These are phyloP conservation scores for Bujurquina vittata DNA, from an alignment of 2,113 vertebrate species.

Conservation along the genomic window DNA sequence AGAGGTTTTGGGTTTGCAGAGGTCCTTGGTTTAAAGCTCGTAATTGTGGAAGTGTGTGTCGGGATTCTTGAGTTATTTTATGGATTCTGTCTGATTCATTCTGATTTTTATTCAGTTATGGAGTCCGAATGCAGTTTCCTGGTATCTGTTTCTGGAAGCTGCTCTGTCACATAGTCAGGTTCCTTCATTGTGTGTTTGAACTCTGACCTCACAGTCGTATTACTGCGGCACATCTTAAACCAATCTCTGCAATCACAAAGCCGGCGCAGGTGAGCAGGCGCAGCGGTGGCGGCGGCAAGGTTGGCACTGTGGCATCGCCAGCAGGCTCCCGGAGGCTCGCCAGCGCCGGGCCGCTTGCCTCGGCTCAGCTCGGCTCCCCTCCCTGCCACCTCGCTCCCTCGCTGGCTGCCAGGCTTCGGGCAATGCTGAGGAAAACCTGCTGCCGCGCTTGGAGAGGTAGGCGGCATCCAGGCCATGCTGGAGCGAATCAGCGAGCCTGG, in stretches of 20 bases:
- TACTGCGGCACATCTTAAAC: conserved; percentile 36
- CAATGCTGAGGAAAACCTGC: conserved; percentile 22
- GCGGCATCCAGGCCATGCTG: conserved; percentile 18
- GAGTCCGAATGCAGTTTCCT: not conserved
- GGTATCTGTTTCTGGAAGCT: not conserved
- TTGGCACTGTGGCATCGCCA: conserved; percentile 35
- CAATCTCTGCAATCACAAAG: conserved; percentile 25
- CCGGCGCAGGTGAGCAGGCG: not conserved
- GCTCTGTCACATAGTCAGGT: not conserved
- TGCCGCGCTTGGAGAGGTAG: conserved; percentile 30
- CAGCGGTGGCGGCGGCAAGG: not conserved
- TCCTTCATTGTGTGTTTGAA: not conserved
- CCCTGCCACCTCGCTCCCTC: conserved; percentile 3
- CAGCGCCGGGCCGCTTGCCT: conserved; percentile 22
- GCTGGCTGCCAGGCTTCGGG: conserved; percentile 36
- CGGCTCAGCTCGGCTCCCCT: not conserved
- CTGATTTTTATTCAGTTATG: not conserved
- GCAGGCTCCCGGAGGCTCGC: conserved; percentile 36
- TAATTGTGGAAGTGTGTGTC: not conserved
- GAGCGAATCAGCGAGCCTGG: conserved; percentile 52
- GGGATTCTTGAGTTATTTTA: not conserved
- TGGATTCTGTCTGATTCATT: not conserved
- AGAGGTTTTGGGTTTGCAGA: not conserved
- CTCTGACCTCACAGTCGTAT: not conserved
- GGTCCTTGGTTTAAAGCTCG: not conserved